Evolutionary conservation across 2,113 vertebrate genomes (phyloP).

Genomic region (Ploceus nigricollis): DNA sequence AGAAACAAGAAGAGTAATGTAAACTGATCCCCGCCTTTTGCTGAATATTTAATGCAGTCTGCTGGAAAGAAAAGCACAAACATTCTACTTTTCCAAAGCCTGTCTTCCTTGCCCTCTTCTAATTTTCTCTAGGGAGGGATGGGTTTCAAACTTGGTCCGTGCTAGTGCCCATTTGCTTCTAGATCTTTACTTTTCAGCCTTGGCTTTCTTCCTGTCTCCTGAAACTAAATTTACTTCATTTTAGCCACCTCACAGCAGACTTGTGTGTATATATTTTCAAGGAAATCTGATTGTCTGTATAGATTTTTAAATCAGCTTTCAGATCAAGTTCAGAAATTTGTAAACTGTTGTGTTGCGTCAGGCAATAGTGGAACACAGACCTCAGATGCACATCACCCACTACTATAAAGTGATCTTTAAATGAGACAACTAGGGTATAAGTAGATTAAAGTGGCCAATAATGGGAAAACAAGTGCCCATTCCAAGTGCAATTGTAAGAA

Average conservation of each 20-base stretch:
- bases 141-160: conserved; percentile 80
- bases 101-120: conserved; percentile 78
- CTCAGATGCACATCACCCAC: conserved; percentile 74
- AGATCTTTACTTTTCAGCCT: conserved; percentile 78
- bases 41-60: conserved; percentile 88
- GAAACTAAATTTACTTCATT: conserved; percentile 89
- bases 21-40: conserved; percentile 80
- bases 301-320: conserved; percentile 90
- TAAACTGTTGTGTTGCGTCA: conserved; percentile 87
- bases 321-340: conserved; percentile 88
- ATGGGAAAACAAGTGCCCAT: conserved; percentile 89
- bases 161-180: conserved; percentile 79
- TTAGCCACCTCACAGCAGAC: conserved; percentile 88
- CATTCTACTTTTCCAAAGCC: conserved; percentile 79
- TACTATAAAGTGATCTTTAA: conserved; percentile 84
- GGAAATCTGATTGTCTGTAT: conserved; percentile 88
- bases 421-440: conserved; percentile 82
- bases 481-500: conserved; percentile 88
- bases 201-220: conserved; percentile 85
- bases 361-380: conserved; percentile 71
- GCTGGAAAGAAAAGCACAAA: conserved; percentile 78
- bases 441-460: conserved; percentile 90
- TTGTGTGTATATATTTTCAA: conserved; percentile 92
- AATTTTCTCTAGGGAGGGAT: conserved; percentile 82
- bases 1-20: conserved; percentile 89